Percentiles rank a stretch among this genome's conserved stretches.
Evolutionary conservation across 2,888 invertebrate genomes (phyloP).

Genomic region (Dendrolimus pini): DNA sequence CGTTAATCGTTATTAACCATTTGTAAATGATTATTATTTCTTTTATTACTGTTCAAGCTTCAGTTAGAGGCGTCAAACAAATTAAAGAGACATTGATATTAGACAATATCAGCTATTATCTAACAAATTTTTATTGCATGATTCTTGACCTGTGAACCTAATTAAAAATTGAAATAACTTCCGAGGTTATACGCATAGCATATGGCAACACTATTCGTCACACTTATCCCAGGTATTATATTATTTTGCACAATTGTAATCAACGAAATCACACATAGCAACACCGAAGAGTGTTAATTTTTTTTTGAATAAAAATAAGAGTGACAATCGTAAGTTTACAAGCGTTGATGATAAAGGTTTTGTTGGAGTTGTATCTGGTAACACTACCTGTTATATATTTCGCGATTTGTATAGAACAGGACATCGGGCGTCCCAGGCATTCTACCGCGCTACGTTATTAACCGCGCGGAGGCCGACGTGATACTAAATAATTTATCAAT

Average conservation of each 20-base stretch:
- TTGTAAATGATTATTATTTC: no score
- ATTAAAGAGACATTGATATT: no score
- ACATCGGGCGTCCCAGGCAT: conserved; percentile 42
- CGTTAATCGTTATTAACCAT: no score
- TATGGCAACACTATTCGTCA: no score
- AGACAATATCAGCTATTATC: no score
- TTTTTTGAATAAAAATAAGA: neutral
- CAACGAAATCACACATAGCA: neutral
- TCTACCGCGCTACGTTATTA: conserved; percentile 15
- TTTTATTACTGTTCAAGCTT: no score
- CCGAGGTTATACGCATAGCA: no score
- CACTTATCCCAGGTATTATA: no score
- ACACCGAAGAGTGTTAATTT: neutral
- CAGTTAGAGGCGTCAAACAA: no score
- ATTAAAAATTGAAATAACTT: no score
- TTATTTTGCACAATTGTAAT: neutral
- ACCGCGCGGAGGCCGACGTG: conserved; percentile 14
- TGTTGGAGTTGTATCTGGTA: neutral
- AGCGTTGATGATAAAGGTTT: neutral
- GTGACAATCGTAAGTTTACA: neutral
- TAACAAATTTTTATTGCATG: no score
- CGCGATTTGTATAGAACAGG: conserved; percentile 48
- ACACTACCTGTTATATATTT: conserved; percentile 49
- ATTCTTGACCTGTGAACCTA: no score
- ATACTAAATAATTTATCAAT: conserved; percentile 24